These are phyloP conservation scores for Scortum barcoo DNA, from an alignment of 2,113 vertebrate genomes.

Conservation along the genomic window DNA sequence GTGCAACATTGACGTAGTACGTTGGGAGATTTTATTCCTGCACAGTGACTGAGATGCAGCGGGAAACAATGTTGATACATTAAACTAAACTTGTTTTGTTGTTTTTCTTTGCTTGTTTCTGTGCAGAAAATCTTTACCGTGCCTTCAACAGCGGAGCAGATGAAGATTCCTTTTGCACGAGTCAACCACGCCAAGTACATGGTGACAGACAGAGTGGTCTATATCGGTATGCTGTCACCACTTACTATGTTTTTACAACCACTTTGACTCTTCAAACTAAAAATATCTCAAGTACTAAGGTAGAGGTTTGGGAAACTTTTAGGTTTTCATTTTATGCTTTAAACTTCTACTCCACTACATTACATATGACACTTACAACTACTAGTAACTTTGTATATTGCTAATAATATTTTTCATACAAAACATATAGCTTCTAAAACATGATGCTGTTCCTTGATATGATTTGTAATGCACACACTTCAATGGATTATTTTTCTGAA, in stretches of 20 bases:
- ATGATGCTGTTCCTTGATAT: too few relatives aligned
- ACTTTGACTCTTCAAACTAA: background rate
- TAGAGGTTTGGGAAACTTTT: too few relatives aligned
- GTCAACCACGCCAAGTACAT: slow-evolving; percentile 91
- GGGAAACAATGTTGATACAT: background rate
- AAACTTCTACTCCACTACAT: background rate
- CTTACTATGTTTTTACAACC: background rate
- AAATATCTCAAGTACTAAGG: background rate
- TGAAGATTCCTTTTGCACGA: slow-evolving; percentile 83
- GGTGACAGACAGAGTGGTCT: slow-evolving; percentile 88
- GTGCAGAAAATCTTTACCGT: slow-evolving; percentile 86
- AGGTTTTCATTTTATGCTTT: background rate
- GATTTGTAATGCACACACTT: too few relatives aligned
- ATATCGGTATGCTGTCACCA: slow-evolving; percentile 81
- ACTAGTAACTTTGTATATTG: too few relatives aligned
- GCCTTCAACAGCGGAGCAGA: slow-evolving; percentile 78
- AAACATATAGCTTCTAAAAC: too few relatives aligned
- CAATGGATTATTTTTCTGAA: too few relatives aligned
- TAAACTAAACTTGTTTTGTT: background rate
- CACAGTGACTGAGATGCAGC: background rate
- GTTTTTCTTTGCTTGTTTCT: background rate
- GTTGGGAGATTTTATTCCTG: slow-evolving; percentile 38
- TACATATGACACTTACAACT: background rate
- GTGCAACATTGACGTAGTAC: slow-evolving; percentile 83
- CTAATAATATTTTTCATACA: too few relatives aligned